Evolutionary conservation across 2,797 vertebrate species (phyloP).

Genomic region (Scarus forsteni): DNA sequence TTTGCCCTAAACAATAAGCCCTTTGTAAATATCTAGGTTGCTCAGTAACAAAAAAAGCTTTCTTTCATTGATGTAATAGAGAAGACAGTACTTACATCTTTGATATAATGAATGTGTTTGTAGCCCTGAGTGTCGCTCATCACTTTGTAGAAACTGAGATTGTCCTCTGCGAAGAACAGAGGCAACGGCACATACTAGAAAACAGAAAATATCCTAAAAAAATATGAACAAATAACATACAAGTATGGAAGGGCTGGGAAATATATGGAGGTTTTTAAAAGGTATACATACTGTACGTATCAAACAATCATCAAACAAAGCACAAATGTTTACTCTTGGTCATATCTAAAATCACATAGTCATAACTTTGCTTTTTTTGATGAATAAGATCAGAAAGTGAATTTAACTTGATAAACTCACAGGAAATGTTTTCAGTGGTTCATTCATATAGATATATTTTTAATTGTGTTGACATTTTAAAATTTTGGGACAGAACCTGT

Average conservation of each 20-base stretch:
- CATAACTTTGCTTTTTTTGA: too few species aligned
- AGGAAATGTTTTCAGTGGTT: too few species aligned
- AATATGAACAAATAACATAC: not conserved
- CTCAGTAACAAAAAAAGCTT: not conserved
- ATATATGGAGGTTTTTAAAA: too few species aligned
- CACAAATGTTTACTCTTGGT: too few species aligned
- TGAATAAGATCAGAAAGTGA: too few species aligned
- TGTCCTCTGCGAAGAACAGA: constrained; percentile 91
- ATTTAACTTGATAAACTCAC: too few species aligned
- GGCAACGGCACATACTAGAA: constrained; percentile 91
- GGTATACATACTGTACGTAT: too few species aligned
- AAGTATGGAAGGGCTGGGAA: not conserved
- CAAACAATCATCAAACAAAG: too few species aligned
- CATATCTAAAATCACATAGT: too few species aligned
- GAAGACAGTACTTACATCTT: constrained; percentile 75
- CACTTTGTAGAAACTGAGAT: constrained; percentile 95
- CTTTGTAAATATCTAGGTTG: constrained; percentile 4
- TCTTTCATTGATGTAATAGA: not conserved
- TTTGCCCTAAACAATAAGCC: constrained; percentile 85
- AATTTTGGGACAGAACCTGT: too few species aligned
- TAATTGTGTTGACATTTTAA: too few species aligned
- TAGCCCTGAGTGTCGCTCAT: constrained; percentile 93
- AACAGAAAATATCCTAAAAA: constrained; percentile 7
- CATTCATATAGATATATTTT: too few species aligned
- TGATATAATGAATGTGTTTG: constrained; percentile 96